Conservation (phyloP, 2,888 invertebrate genomes). For the Calephelis perditalis region DNA sequence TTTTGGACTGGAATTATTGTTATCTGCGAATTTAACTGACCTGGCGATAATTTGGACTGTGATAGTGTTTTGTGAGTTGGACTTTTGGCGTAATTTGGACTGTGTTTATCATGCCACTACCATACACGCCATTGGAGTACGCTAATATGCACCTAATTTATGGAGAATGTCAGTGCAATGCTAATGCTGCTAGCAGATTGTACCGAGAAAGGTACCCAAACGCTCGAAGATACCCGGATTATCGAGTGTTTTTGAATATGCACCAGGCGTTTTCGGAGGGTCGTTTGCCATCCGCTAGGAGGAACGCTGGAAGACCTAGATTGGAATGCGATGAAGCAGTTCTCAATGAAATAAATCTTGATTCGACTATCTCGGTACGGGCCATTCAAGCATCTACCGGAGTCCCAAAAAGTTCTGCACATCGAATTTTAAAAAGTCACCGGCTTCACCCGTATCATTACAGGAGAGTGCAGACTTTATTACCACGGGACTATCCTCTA, state of each 20-base stretch:
- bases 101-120: conserved; percentile 22
- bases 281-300: background rate
- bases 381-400: too few species aligned
- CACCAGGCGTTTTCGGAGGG: background rate
- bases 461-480: too few species aligned
- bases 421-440: too few species aligned
- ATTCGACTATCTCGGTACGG: background rate
- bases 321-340: background rate
- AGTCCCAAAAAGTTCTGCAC: too few species aligned
- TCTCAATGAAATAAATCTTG: background rate
- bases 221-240: background rate
- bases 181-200: conserved; percentile 1
- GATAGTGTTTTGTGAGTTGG: background rate
- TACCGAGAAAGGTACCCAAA: background rate
- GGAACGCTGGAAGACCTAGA: conserved; percentile 2
- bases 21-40: conserved; percentile 17
- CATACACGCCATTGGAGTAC: conserved; percentile 19
- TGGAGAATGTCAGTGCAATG: background rate
- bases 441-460: too few species aligned
- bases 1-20: conserved; percentile 17
- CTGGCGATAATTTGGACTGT: conserved; percentile 18
- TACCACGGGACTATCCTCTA: too few species aligned
- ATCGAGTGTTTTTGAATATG: background rate
- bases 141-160: conserved; percentile 18
- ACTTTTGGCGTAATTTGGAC: conserved; percentile 15